phyloP scores from a whole-genome alignment of 1,140 invertebrate species.

The Drosophila biarmipes region DNA sequence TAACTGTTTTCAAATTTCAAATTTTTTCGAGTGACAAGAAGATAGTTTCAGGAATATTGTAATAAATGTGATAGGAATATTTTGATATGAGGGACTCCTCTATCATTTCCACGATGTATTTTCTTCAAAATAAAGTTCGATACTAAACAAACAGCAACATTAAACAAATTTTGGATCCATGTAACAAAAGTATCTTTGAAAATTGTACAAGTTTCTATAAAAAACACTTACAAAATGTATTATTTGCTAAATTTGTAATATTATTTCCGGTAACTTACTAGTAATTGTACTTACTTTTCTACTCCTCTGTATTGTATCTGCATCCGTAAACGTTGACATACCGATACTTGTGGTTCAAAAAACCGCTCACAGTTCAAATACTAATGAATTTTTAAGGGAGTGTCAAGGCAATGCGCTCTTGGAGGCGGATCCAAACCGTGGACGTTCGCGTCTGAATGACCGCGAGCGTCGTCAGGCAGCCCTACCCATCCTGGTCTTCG shows the following conservation, averaged over 20 bases:
- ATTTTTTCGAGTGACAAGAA: not conserved
- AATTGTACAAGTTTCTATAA: no score
- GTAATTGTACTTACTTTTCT: constrained; percentile 45
- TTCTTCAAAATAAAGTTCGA: no score
- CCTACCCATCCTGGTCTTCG: constrained; percentile 95
- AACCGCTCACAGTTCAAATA: constrained; percentile 88
- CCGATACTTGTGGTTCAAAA: constrained; percentile 26
- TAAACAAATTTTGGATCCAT: no score
- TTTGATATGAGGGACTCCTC: no score
- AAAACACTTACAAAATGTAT: no score
- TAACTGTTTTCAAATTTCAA: constrained; percentile 26
- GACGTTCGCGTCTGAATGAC: constrained; percentile 91
- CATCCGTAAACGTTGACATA: constrained; percentile 62
- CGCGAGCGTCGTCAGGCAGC: constrained; percentile 95
- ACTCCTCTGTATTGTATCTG: constrained; percentile 59
- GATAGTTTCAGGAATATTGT: not conserved
- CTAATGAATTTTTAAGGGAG: constrained; percentile 91
- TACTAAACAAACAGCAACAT: no score
- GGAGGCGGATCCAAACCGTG: constrained; percentile 86
- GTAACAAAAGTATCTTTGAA: no score
- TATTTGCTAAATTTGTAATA: not conserved
- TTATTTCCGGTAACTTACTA: constrained; percentile 24
- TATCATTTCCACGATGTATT: no score
- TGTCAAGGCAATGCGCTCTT: constrained; percentile 87
- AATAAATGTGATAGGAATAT: no score